These are phyloP conservation scores for Drosophila buzzatii DNA, from an alignment of 2,888 invertebrate species.

Conservation along the genomic window DNA sequence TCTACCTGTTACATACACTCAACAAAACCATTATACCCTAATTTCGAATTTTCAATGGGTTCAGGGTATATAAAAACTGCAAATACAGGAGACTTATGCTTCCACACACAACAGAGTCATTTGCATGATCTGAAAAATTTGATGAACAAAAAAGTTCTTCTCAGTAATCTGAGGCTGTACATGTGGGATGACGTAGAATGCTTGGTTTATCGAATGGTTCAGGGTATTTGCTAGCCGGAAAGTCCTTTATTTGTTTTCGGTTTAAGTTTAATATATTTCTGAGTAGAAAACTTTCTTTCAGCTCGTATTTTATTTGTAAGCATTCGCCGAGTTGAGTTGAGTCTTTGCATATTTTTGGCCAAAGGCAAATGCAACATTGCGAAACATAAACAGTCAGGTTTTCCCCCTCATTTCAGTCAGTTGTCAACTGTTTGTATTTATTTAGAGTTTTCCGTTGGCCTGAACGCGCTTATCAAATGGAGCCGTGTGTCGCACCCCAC, in stretches of 20 bases:
- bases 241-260: neutral
- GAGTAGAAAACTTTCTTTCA: neutral
- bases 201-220: too few relatives aligned
- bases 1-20: too few relatives aligned
- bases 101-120: too few relatives aligned
- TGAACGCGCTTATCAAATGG: constrained; percentile 19
- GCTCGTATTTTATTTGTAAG: neutral
- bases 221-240: neutral
- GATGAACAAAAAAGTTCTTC: too few relatives aligned
- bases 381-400: constrained; percentile 22
- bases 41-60: too few relatives aligned
- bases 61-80: too few relatives aligned
- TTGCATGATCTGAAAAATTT: too few relatives aligned
- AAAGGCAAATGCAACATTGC: constrained; percentile 35
- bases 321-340: neutral
- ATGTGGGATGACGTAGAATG: too few relatives aligned
- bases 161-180: too few relatives aligned
- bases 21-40: too few relatives aligned
- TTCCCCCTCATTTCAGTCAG: neutral
- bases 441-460: constrained; percentile 1
- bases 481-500: constrained; percentile 2
- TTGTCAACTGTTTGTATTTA: constrained; percentile 18
- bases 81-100: neutral
- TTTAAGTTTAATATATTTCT: neutral
- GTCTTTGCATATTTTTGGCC: neutral